phyloP scores from a whole-genome alignment of 1,140 invertebrate species.

The Euwallacea fornicatus region DNA sequence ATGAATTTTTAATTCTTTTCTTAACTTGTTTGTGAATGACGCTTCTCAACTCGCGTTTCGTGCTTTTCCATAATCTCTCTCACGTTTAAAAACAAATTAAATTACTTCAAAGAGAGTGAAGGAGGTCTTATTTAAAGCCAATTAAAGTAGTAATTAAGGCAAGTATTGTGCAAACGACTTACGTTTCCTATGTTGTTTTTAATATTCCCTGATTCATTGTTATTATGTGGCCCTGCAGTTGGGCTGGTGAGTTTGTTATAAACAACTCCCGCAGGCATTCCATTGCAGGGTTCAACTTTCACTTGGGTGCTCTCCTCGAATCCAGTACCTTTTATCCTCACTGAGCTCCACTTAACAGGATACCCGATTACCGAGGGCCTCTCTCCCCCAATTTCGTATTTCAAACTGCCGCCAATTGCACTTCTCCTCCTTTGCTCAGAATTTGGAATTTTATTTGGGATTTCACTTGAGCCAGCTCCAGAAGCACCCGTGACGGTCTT shows the following conservation, averaged over 20 bases:
- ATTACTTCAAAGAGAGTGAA: too few species aligned
- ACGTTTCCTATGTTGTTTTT: conserved; percentile 52
- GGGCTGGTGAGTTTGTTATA: conserved; percentile 47
- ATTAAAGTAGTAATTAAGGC: too few species aligned
- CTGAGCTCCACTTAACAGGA: conserved; percentile 60
- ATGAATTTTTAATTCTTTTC: too few species aligned
- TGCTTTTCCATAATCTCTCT: too few species aligned
- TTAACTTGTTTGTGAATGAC: too few species aligned
- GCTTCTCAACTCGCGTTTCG: too few species aligned
- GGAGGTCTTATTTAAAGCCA: too few species aligned
- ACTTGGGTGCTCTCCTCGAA: conserved; percentile 58
- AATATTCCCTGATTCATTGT: conserved; percentile 33
- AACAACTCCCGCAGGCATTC: conserved; percentile 59
- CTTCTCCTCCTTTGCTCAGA: conserved; percentile 31
- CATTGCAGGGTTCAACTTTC: conserved; percentile 63
- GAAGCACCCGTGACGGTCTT: conserved; percentile 3
- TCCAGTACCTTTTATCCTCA: conserved; percentile 60
- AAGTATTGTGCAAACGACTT: conserved; percentile 36
- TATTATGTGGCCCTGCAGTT: conserved; percentile 34
- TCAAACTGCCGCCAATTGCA: conserved; percentile 46
- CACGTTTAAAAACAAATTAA: too few species aligned
- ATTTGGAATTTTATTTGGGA: background rate
- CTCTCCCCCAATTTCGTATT: conserved; percentile 50
- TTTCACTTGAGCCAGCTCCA: conserved; percentile 18
- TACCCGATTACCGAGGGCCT: conserved; percentile 45